Percentiles rank a stretch among this genome's conserved stretches.
These are phyloP conservation scores for Parazoanthus swiftii DNA, from an alignment of 92 coral and sea anemone genomes.

Conservation along the genomic window DNA sequence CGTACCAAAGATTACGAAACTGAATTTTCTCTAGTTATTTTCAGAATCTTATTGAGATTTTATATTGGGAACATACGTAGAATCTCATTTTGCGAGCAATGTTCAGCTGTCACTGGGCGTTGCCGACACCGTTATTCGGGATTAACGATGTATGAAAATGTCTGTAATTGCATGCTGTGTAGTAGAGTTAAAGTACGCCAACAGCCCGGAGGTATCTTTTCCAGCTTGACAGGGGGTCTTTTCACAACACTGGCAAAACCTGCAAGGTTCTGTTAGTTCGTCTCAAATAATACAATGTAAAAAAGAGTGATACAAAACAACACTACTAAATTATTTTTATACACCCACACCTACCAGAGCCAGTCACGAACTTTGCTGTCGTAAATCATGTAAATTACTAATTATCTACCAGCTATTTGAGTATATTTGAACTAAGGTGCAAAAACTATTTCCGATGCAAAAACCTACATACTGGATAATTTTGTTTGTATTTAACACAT, in stretches of 20 bases:
- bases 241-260: slow-evolving; percentile 26
- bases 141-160: slow-evolving; percentile 34
- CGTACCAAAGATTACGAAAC: not conserved
- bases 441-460: not conserved
- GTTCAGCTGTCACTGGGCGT: slow-evolving; percentile 33
- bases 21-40: not conserved
- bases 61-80: not conserved
- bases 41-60: not conserved
- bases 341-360: slow-evolving; percentile 1
- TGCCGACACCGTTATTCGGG: slow-evolving; percentile 20
- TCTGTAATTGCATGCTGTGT: slow-evolving; percentile 34
- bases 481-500: slow-evolving; percentile 2
- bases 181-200: slow-evolving; percentile 19
- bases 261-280: slow-evolving; percentile 28
- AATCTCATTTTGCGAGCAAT: not conserved
- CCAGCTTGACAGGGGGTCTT: slow-evolving; percentile 27
- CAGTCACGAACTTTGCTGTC: slow-evolving; percentile 25
- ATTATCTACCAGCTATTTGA: slow-evolving; percentile 8
- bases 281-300: slow-evolving; percentile 28
- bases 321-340: slow-evolving; percentile 14
- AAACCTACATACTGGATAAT: not conserved
- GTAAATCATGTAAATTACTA: slow-evolving; percentile 31
- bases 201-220: slow-evolving; percentile 23
- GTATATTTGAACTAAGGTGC: not conserved
- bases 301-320: slow-evolving; percentile 11